Evolutionary conservation across 2,888 invertebrate species (phyloP).

Genomic region (Alloplasta piceator): DNA sequence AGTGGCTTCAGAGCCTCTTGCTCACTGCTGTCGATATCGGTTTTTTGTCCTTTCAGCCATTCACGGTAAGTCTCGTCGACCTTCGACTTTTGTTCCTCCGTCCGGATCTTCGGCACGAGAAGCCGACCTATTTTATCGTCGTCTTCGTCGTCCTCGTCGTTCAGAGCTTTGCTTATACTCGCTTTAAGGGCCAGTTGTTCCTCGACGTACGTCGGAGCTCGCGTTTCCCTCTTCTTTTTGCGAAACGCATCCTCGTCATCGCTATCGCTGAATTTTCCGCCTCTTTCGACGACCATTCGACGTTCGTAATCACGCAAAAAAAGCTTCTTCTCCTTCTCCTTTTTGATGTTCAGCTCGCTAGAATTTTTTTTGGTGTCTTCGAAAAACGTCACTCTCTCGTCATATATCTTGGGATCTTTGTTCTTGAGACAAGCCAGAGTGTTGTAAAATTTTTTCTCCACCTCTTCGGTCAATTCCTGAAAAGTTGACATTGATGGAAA

Average conservation of each 20-base stretch:
- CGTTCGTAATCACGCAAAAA: conserved; percentile 92
- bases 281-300: conserved; percentile 89
- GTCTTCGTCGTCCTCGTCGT: conserved; percentile 84
- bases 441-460: conserved; percentile 94
- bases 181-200: conserved; percentile 88
- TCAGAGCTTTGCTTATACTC: conserved; percentile 86
- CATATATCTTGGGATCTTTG: conserved; percentile 95
- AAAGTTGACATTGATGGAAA: conserved; percentile 52
- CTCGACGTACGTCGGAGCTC: conserved; percentile 86
- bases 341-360: conserved; percentile 74
- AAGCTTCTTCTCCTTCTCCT: conserved; percentile 85
- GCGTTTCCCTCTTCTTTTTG: conserved; percentile 69
- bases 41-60: conserved; percentile 91
- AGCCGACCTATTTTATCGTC: conserved; percentile 66
- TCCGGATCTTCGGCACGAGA: conserved; percentile 78
- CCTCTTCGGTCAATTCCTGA: conserved; percentile 86
- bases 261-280: conserved; percentile 84
- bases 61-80: conserved; percentile 86
- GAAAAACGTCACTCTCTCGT: conserved; percentile 90
- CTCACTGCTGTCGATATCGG: conserved; percentile 86
- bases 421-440: conserved; percentile 93
- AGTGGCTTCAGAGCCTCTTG: conserved; percentile 88
- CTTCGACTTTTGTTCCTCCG: conserved; percentile 82
- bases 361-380: conserved; percentile 71
- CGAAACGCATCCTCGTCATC: conserved; percentile 76